phyloP scores from a whole-genome alignment of 2,113 vertebrate species.

The Mystacornis crossleyi region DNA sequence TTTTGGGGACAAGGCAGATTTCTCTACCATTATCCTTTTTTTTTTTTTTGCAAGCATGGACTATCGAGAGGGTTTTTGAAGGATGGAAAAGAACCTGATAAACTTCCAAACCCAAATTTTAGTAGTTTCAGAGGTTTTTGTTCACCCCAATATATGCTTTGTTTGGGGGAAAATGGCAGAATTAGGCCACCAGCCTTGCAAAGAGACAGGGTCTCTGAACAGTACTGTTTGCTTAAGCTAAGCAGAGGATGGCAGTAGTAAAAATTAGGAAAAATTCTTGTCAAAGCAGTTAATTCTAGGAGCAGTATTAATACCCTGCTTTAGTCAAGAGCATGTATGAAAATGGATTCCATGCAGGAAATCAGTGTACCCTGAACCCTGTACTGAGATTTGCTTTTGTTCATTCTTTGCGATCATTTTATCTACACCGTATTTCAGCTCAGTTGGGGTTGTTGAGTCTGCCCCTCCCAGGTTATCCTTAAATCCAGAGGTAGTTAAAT shows the following conservation, averaged over 20 bases:
- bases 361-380: neutral
- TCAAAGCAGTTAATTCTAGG: neutral
- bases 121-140: neutral
- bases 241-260: fast-evolving
- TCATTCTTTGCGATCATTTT: neutral
- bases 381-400: neutral
- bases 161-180: neutral
- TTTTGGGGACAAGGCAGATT: neutral
- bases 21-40: neutral
- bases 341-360: neutral
- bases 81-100: neutral
- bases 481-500: neutral
- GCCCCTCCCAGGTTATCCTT: neutral
- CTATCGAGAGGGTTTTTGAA: neutral
- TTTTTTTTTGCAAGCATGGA: neutral
- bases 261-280: neutral
- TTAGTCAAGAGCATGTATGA: neutral
- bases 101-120: neutral
- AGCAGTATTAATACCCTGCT: neutral
- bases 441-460: neutral
- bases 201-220: neutral
- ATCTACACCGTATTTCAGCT: neutral
- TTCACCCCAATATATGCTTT: neutral
- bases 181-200: neutral
- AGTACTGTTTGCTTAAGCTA: neutral